These are phyloP conservation scores for Heliangelus exortis DNA, from an alignment of 2,797 vertebrate genomes.

Conservation along the genomic window DNA sequence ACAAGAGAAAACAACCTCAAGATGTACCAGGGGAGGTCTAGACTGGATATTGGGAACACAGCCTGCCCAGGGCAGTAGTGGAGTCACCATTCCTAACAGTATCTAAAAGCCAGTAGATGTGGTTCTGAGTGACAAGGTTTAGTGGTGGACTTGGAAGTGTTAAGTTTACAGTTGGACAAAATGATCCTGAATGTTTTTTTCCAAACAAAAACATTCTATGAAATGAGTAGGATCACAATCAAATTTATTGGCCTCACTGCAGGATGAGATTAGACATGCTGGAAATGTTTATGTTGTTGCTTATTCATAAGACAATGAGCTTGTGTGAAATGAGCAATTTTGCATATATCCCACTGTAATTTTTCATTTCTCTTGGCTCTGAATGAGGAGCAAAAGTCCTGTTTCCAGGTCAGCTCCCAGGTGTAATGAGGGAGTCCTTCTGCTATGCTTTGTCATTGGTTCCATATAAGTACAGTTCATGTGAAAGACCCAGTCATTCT, in stretches of 20 bases:
- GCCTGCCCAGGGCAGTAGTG: too few relatives aligned
- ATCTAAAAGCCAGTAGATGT: too few relatives aligned
- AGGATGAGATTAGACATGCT: neutral
- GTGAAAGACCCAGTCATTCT: neutral
- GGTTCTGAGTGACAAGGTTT: too few relatives aligned
- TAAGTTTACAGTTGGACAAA: too few relatives aligned
- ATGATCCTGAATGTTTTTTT: too few relatives aligned
- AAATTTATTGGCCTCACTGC: neutral
- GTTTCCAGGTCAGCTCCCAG: neutral
- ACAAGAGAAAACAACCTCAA: too few relatives aligned
- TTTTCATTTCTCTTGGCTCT: neutral
- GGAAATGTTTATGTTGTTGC: neutral
- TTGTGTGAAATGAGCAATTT: neutral
- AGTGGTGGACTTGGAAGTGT: too few relatives aligned
- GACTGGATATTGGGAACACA: too few relatives aligned
- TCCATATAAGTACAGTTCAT: neutral
- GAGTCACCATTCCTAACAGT: too few relatives aligned
- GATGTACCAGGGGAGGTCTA: too few relatives aligned
- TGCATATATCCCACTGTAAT: too few relatives aligned
- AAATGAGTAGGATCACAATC: neutral
- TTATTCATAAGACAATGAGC: neutral
- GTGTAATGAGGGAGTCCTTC: neutral
- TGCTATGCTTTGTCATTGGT: neutral
- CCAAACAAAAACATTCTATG: neutral
- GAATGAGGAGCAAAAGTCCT: neutral